These are phyloP conservation scores for Pangasius macronema DNA, from an alignment of 2,797 vertebrate species.

Conservation along the genomic window DNA sequence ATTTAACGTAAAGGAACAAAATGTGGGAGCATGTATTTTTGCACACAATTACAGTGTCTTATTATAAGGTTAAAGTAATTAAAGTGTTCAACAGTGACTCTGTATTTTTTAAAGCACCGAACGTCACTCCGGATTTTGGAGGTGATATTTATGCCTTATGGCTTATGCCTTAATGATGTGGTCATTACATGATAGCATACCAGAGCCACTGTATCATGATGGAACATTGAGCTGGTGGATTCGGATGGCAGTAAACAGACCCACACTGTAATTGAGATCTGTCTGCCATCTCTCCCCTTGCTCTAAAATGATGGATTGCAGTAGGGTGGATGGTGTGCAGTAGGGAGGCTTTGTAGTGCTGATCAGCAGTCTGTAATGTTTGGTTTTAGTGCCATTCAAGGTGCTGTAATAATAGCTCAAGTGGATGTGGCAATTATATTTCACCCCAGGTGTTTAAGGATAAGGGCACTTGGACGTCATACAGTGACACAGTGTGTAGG, in stretches of 20 bases:
- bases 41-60: constrained; percentile 29
- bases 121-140: constrained; percentile 36
- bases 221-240: constrained; percentile 64
- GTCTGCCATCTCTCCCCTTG: not conserved
- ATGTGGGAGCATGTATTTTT: constrained; percentile 27
- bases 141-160: constrained; percentile 55
- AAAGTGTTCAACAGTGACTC: constrained; percentile 24
- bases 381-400: constrained; percentile 52
- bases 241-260: constrained; percentile 69
- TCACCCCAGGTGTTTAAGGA: constrained; percentile 40
- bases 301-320: constrained; percentile 37
- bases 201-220: constrained; percentile 75
- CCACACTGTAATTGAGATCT: constrained; percentile 58
- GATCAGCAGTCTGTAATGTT: constrained; percentile 51
- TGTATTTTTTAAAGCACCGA: constrained; percentile 43
- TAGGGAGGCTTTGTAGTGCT: constrained; percentile 44
- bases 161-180: constrained; percentile 50
- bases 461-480: constrained; percentile 17
- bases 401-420: constrained; percentile 52
- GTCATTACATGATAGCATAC: constrained; percentile 73
- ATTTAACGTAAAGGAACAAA: constrained; percentile 17
- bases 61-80: constrained; percentile 50
- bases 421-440: constrained; percentile 48
- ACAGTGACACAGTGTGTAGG: constrained; percentile 21
- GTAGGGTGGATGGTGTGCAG: constrained; percentile 33